Conservation (phyloP, 2,797 vertebrate genomes). For the Sebastes oblongus region DNA sequence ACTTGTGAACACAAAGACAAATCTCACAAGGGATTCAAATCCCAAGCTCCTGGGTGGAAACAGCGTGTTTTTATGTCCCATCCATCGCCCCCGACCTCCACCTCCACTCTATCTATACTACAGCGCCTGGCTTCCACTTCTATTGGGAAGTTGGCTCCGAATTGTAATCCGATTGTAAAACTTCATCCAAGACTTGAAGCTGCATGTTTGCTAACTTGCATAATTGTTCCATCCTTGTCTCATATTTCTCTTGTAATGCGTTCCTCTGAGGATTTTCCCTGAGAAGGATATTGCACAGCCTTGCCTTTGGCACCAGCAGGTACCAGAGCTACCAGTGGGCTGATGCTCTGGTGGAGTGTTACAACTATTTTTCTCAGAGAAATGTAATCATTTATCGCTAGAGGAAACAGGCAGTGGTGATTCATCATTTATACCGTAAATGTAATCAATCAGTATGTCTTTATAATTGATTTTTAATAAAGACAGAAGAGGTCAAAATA, state of each 20-base stretch:
- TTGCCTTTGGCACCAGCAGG: slow-evolving; percentile 34
- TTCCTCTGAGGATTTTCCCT: slow-evolving; percentile 34
- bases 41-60: too few relatives aligned
- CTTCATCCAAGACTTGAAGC: slow-evolving; percentile 1
- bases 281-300: slow-evolving; percentile 37
- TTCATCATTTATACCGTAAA: slow-evolving; percentile 24
- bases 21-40: fast-evolving
- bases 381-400: slow-evolving; percentile 24
- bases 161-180: background rate
- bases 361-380: slow-evolving; percentile 20
- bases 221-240: slow-evolving; percentile 26
- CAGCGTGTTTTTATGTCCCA: too few relatives aligned
- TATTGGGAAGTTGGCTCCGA: background rate
- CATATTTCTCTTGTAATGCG: slow-evolving; percentile 24
- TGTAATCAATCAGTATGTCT: slow-evolving; percentile 34
- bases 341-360: slow-evolving; percentile 28
- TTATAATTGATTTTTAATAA: slow-evolving; percentile 22
- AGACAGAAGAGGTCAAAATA: slow-evolving; percentile 29
- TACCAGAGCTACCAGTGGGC: slow-evolving; percentile 24
- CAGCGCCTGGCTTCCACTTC: too few relatives aligned
- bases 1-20: too few relatives aligned
- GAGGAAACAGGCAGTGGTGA: slow-evolving; percentile 1
- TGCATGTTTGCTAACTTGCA: slow-evolving; percentile 31
- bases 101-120: too few relatives aligned
- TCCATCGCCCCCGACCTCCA: too few relatives aligned